phyloP scores from a whole-genome alignment of 1,140 invertebrate genomes.

The Goniozus legneri region DNA sequence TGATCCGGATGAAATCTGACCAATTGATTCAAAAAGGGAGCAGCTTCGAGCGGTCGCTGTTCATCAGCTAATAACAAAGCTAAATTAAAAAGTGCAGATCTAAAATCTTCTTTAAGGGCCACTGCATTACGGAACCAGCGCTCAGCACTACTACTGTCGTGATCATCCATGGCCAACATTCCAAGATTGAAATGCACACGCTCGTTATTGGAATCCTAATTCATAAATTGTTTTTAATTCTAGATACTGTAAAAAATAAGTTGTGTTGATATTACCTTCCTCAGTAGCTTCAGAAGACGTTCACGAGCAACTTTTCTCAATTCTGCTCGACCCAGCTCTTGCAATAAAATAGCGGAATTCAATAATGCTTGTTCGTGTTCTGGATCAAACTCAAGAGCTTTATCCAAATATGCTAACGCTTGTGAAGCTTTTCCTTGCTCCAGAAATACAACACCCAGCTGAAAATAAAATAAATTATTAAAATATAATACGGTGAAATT shows the following conservation, averaged over 20 bases:
- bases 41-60: constrained; percentile 83
- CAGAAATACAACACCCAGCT: constrained; percentile 90
- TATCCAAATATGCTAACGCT: constrained; percentile 88
- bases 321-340: constrained; percentile 79
- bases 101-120: constrained; percentile 79
- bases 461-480: constrained; percentile 31
- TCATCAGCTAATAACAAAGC: constrained; percentile 87
- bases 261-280: constrained; percentile 68
- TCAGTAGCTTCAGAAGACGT: constrained; percentile 75
- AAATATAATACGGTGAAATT: background rate
- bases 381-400: constrained; percentile 88
- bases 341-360: constrained; percentile 92
- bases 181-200: constrained; percentile 91
- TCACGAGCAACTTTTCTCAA: constrained; percentile 74
- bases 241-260: too few relatives aligned
- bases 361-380: constrained; percentile 92
- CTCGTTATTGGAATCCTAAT: constrained; percentile 72
- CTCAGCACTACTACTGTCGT: constrained; percentile 82
- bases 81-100: constrained; percentile 92
- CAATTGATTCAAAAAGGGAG: constrained; percentile 88
- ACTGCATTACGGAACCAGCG: constrained; percentile 84
- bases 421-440: constrained; percentile 89
- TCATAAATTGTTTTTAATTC: too few relatives aligned
- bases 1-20: constrained; percentile 91
- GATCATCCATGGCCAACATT: constrained; percentile 95